These are phyloP conservation scores for Esperia sulphurella DNA, from an alignment of 2,888 invertebrate species.

Conservation along the genomic window DNA sequence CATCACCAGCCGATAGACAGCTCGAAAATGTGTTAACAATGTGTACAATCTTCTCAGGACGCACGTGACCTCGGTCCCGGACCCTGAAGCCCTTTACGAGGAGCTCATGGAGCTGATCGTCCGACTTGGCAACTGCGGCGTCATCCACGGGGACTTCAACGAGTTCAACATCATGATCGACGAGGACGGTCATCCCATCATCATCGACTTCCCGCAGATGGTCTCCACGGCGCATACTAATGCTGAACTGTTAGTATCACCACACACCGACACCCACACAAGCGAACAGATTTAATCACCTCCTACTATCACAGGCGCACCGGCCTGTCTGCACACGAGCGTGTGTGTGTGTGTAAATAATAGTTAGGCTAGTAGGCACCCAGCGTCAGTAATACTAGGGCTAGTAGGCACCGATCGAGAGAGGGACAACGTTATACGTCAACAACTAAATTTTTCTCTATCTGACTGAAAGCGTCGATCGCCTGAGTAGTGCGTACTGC, in stretches of 20 bases:
- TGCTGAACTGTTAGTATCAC: constrained; percentile 86
- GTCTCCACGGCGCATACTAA: constrained; percentile 95
- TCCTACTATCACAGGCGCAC: too few relatives aligned
- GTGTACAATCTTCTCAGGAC: constrained; percentile 72
- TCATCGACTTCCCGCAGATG: constrained; percentile 99
- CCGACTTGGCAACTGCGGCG: constrained; percentile 93
- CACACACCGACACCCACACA: too few relatives aligned
- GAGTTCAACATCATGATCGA: constrained; percentile 98
- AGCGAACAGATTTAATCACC: too few relatives aligned
- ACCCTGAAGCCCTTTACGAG: constrained; percentile 91
- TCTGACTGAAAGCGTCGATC: too few relatives aligned
- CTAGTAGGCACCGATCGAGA: too few relatives aligned
- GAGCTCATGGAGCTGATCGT: constrained; percentile 96
- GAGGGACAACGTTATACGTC: too few relatives aligned
- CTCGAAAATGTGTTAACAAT: too few relatives aligned
- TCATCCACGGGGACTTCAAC: constrained; percentile 99
- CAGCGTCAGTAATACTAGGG: background rate
- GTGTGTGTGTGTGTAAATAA: too few relatives aligned
- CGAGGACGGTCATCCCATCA: constrained; percentile 87
- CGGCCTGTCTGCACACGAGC: too few relatives aligned
- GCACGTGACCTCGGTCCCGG: constrained; percentile 80
- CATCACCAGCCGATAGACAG: too few relatives aligned
- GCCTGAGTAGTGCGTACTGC: too few relatives aligned
- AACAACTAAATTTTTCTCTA: too few relatives aligned
- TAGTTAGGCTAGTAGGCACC: background rate